These are phyloP conservation scores for Cephalopholis sonnerati DNA, from an alignment of 2,113 vertebrate genomes.

Conservation along the genomic window DNA sequence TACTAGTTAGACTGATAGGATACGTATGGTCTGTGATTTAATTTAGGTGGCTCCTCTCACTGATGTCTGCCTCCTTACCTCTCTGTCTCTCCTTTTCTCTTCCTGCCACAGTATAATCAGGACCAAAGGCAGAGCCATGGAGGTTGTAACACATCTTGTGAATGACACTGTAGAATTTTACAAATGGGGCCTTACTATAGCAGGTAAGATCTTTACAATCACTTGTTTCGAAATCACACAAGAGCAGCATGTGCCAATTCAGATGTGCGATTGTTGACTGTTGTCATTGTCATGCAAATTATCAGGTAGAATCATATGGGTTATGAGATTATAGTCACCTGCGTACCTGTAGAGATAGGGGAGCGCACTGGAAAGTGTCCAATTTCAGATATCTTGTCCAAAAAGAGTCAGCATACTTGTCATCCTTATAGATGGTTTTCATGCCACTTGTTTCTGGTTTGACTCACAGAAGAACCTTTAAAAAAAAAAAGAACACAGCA, in stretches of 20 bases:
- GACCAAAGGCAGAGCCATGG: conserved; percentile 81
- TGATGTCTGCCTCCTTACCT: conserved; percentile 2
- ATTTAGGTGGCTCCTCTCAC: conserved; percentile 31
- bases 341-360: too few species aligned
- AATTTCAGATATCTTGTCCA: neutral
- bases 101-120: conserved; percentile 73
- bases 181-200: conserved; percentile 96
- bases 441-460: too few species aligned
- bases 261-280: neutral
- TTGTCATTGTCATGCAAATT: neutral
- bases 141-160: conserved; percentile 84
- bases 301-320: neutral
- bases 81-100: conserved; percentile 15
- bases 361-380: neutral
- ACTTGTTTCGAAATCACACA: neutral
- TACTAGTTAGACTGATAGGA: conserved; percentile 22
- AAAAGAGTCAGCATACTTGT: neutral
- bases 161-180: conserved; percentile 96
- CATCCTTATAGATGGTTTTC: too few species aligned
- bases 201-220: conserved; percentile 86
- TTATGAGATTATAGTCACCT: neutral
- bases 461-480: too few species aligned
- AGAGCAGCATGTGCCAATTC: neutral
- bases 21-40: conserved; percentile 24
- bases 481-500: too few species aligned